A percentile compares a stretch with the other conserved stretches of the same genome.
These are phyloP conservation scores for Apodemus sylvaticus DNA, from an alignment of 2,113 vertebrate species.

Conservation along the genomic window DNA sequence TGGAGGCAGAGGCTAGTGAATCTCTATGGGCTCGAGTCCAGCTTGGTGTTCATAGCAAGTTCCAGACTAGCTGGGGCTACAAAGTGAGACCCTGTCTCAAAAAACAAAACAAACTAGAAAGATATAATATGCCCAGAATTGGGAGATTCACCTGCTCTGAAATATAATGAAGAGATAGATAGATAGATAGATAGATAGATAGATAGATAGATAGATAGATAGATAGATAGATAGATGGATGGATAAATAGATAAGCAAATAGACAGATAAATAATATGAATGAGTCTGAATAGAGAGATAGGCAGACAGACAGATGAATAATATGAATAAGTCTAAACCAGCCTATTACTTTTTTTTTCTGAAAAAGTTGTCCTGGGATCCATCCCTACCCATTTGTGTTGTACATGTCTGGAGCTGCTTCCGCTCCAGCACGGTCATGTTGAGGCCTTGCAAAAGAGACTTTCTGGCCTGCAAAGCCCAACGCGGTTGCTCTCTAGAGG, in stretches of 20 bases:
- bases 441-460: background rate
- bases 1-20: background rate
- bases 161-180: background rate
- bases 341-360: background rate
- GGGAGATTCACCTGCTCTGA: slow-evolving; percentile 9
- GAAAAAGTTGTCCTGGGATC: background rate
- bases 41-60: background rate
- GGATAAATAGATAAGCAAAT: background rate
- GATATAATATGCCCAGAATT: background rate
- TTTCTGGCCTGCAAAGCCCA: background rate
- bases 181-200: background rate
- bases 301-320: background rate
- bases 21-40: background rate
- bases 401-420: background rate
- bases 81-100: background rate
- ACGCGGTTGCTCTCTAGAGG: background rate
- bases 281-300: too few species aligned
- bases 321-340: background rate
- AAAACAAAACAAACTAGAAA: background rate
- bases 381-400: background rate
- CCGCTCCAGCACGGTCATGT: background rate
- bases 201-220: background rate
- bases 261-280: background rate
- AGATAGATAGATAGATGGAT: too few species aligned
- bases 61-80: background rate